phyloP scores from a whole-genome alignment of 2,113 vertebrate genomes.

The Catharus fuscescens region DNA sequence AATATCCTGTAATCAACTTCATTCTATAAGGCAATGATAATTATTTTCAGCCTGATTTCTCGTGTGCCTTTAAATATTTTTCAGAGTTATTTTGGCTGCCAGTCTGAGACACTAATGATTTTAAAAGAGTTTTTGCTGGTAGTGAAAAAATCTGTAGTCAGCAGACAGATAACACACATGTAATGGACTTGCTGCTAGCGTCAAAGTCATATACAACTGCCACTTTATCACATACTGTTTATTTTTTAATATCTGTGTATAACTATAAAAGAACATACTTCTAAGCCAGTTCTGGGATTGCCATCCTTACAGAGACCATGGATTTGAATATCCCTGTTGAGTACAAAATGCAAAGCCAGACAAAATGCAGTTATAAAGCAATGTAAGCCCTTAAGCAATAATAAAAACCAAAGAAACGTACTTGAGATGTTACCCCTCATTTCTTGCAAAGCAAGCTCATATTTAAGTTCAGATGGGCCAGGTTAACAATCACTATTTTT shows the following conservation, averaged over 20 bases:
- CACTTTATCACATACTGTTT: neutral
- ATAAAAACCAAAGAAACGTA: slow-evolving; percentile 70
- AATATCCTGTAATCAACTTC: neutral
- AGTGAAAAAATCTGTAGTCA: neutral
- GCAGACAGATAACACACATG: neutral
- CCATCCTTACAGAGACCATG: neutral
- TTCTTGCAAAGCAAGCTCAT: slow-evolving; percentile 80
- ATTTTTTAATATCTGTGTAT: neutral
- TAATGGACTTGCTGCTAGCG: neutral
- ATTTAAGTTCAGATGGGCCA: slow-evolving; percentile 79
- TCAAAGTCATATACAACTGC: neutral
- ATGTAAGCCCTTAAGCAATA: slow-evolving; percentile 69
- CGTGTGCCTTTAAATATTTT: accelerated
- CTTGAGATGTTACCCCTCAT: slow-evolving; percentile 73
- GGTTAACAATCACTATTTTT: slow-evolving; percentile 84
- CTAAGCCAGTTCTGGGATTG: neutral
- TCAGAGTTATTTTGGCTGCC: neutral
- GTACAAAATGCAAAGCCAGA: slow-evolving; percentile 67
- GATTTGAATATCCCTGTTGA: slow-evolving; percentile 31
- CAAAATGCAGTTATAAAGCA: slow-evolving; percentile 63
- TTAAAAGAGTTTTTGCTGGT: neutral
- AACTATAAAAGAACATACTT: neutral
- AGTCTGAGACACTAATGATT: neutral
- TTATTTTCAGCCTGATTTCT: neutral
- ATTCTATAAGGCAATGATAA: neutral